Percentiles rank a stretch among this genome's conserved stretches.
Conservation (phyloP, 2,797 vertebrate species). For the Poliocrania exsul region DNA sequence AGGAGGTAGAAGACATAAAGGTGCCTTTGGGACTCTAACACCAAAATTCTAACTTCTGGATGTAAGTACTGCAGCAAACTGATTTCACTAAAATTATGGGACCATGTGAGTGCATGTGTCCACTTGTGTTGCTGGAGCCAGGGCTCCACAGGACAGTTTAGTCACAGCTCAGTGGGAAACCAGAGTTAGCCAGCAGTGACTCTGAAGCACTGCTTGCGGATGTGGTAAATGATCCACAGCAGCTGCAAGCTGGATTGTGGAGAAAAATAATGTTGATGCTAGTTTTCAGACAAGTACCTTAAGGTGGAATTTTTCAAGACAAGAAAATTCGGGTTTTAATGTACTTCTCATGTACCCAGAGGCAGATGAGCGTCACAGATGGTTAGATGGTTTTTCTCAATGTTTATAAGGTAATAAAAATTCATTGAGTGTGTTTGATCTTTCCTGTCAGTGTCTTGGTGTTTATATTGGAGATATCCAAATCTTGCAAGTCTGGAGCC, state of each 20-base stretch:
- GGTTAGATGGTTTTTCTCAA: neutral
- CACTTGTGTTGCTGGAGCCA: neutral
- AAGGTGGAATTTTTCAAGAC: neutral
- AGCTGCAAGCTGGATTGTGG: neutral
- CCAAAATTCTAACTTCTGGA: neutral
- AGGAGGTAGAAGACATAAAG: neutral
- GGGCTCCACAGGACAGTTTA: neutral
- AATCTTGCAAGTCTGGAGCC: conserved; percentile 47
- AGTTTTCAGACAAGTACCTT: neutral
- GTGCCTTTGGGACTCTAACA: neutral
- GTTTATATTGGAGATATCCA: conserved; percentile 42
- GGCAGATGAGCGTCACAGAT: neutral
- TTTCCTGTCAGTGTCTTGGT: conserved; percentile 37
- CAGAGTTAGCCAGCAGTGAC: neutral
- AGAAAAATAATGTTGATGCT: neutral
- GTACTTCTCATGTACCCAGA: neutral
- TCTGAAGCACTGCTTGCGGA: neutral
- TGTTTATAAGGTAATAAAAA: conserved; percentile 68
- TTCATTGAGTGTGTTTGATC: conserved; percentile 50
- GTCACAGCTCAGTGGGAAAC: neutral
- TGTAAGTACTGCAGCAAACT: neutral
- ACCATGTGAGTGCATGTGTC: rapidly evolving
- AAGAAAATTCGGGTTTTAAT: neutral
- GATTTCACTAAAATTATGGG: neutral
- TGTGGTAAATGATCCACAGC: neutral